Evolutionary conservation across 1,140 invertebrate species (phyloP).

Genomic region (Adelges cooleyi): DNA sequence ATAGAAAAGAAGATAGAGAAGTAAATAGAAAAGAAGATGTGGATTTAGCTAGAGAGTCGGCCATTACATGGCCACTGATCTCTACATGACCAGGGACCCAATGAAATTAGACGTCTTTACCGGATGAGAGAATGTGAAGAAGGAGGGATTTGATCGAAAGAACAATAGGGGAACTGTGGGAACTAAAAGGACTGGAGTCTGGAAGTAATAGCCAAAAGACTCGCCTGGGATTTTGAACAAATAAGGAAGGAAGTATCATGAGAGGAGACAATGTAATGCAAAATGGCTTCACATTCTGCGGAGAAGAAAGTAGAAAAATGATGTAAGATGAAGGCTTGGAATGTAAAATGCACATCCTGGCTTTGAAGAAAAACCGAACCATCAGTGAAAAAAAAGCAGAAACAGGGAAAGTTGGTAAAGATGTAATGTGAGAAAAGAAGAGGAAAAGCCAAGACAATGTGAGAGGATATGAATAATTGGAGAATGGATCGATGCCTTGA

Average conservation of each 20-base stretch:
- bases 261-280: neutral
- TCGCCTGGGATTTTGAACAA: neutral
- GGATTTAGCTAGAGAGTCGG: too few relatives aligned
- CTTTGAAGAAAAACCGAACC: neutral
- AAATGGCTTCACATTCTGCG: neutral
- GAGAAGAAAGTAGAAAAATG: neutral
- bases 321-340: neutral
- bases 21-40: too few relatives aligned
- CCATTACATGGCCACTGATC: too few relatives aligned
- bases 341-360: neutral
- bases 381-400: neutral
- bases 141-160: too few relatives aligned
- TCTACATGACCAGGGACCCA: too few relatives aligned
- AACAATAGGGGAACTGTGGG: neutral
- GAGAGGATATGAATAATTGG: neutral
- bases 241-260: neutral
- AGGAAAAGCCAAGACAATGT: neutral
- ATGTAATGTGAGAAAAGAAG: neutral
- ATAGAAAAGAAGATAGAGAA: too few relatives aligned
- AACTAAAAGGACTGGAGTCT: neutral
- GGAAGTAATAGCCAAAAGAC: neutral
- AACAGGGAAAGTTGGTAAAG: neutral
- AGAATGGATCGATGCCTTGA: too few relatives aligned
- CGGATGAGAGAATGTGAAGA: too few relatives aligned
- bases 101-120: too few relatives aligned